These are phyloP conservation scores for Pinctada fucata DNA, from an alignment of 2,888 invertebrate species.

Conservation along the genomic window DNA sequence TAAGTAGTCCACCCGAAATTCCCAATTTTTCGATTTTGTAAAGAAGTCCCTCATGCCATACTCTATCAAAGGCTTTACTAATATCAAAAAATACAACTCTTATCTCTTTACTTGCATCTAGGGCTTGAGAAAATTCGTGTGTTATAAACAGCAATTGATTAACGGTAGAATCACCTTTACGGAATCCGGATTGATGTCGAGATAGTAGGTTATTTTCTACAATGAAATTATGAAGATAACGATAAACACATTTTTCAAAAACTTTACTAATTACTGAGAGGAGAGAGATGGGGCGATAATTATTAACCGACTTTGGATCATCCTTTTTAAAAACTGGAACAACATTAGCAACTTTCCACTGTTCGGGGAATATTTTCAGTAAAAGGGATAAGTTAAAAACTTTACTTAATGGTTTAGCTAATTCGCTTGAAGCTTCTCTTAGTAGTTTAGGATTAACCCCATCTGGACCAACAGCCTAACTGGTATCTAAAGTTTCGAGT, in stretches of 20 bases:
- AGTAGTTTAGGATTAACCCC: not conserved
- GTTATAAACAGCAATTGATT: slow-evolving; percentile 14
- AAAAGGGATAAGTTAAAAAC: slow-evolving; percentile 3
- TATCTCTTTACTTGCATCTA: slow-evolving; percentile 18
- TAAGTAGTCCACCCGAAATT: not conserved
- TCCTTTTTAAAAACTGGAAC: slow-evolving; percentile 8
- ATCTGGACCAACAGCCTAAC: too few species aligned
- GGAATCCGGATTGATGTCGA: slow-evolving; percentile 6
- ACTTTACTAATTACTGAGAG: slow-evolving; percentile 8
- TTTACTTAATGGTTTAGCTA: slow-evolving; percentile 1
- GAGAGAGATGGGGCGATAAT: slow-evolving; percentile 17
- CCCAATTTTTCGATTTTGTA: slow-evolving; percentile 18
- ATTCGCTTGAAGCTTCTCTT: not conserved
- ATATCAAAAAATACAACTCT: slow-evolving; percentile 13
- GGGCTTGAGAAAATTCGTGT: slow-evolving; percentile 5
- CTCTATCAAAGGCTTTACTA: slow-evolving; percentile 18
- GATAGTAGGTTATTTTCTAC: not conserved
- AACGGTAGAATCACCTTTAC: slow-evolving; percentile 13
- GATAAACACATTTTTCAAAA: slow-evolving; percentile 9
- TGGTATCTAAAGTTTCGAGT: too few species aligned
- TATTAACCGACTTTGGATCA: not conserved
- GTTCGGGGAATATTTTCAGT: not conserved
- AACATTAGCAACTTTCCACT: slow-evolving; percentile 26
- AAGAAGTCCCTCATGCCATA: slow-evolving; percentile 23
- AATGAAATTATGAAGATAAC: slow-evolving; percentile 8